These are phyloP conservation scores for Trichogramma dendrolimi DNA, from an alignment of 2,888 invertebrate genomes.

Conservation along the genomic window DNA sequence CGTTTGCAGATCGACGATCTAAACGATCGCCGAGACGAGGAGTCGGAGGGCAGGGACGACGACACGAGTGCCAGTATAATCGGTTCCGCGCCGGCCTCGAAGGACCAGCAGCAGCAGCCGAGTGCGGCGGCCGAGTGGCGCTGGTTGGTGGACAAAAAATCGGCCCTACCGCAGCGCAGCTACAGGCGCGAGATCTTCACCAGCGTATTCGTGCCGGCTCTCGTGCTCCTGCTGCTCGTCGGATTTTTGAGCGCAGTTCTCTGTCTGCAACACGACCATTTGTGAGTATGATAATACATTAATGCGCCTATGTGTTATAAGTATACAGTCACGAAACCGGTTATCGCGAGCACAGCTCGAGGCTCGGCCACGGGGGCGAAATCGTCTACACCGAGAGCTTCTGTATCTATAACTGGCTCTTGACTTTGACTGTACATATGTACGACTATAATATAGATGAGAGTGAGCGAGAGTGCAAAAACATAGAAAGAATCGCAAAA, in stretches of 20 bases:
- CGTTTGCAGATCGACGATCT: constrained; percentile 42
- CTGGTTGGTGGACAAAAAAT: constrained; percentile 63
- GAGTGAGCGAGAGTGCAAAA: too few species aligned
- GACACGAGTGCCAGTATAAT: constrained; percentile 43
- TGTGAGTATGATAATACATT: constrained; percentile 60
- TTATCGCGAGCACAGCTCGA: too few species aligned
- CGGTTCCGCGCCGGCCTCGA: constrained; percentile 40
- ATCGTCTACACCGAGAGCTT: too few species aligned
- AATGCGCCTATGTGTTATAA: not conserved
- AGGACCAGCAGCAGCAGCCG: constrained; percentile 44
- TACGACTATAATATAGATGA: too few species aligned
- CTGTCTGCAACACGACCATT: constrained; percentile 72
- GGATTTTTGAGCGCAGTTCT: constrained; percentile 67
- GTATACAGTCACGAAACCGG: not conserved
- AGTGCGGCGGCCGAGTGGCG: constrained; percentile 46
- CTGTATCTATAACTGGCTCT: too few species aligned
- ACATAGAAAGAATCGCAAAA: too few species aligned
- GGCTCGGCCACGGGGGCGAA: too few species aligned
- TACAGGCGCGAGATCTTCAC: constrained; percentile 67
- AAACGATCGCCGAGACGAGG: constrained; percentile 32
- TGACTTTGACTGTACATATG: too few species aligned
- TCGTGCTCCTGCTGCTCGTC: constrained; percentile 64
- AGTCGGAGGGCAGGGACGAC: constrained; percentile 45
- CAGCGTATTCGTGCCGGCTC: constrained; percentile 67
- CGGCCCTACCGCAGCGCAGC: constrained; percentile 64